Percentiles rank a stretch among this genome's conserved stretches.
Conservation (phyloP, 2,888 invertebrate genomes). For the Gandaritis pyraliata region DNA sequence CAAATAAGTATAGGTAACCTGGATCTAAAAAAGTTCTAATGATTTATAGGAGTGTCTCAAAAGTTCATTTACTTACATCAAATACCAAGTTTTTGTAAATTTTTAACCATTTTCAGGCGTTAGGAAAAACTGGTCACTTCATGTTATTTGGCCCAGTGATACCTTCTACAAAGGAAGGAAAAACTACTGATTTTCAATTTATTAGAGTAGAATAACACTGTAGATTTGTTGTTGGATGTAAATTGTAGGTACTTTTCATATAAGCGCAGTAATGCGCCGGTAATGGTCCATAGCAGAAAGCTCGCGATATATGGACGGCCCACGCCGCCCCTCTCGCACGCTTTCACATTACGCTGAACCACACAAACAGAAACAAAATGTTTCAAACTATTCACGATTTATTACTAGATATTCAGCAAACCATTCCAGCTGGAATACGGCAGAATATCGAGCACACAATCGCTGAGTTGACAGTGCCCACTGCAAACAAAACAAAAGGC, state of each 20-base stretch:
- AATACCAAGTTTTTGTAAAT: too few species aligned
- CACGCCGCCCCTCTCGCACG: conserved; percentile 25
- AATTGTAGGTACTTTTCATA: conserved; percentile 69
- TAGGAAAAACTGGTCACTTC: too few species aligned
- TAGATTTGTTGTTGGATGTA: conserved; percentile 48
- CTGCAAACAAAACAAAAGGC: conserved; percentile 49
- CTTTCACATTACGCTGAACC: conserved; percentile 44
- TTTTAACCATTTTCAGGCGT: too few species aligned
- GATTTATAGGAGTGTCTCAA: too few species aligned
- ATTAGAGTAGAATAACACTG: too few species aligned
- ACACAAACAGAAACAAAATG: conserved; percentile 61
- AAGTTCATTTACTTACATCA: too few species aligned
- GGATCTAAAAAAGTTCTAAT: too few species aligned
- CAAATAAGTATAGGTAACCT: too few species aligned
- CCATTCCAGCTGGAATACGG: conserved; percentile 51
- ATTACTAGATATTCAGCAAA: conserved; percentile 58
- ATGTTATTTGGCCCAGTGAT: too few species aligned
- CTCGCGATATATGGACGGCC: conserved; percentile 62
- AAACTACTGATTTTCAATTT: too few species aligned
- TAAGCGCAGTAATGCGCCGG: conserved; percentile 67
- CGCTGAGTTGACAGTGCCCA: conserved; percentile 49
- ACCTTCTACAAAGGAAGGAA: too few species aligned
- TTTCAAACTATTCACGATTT: conserved; percentile 61
- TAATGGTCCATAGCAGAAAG: conserved; percentile 75
- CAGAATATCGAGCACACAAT: conserved; percentile 53